These are phyloP conservation scores for Deroplatys truncata DNA, from an alignment of 2,888 invertebrate genomes.

Conservation along the genomic window DNA sequence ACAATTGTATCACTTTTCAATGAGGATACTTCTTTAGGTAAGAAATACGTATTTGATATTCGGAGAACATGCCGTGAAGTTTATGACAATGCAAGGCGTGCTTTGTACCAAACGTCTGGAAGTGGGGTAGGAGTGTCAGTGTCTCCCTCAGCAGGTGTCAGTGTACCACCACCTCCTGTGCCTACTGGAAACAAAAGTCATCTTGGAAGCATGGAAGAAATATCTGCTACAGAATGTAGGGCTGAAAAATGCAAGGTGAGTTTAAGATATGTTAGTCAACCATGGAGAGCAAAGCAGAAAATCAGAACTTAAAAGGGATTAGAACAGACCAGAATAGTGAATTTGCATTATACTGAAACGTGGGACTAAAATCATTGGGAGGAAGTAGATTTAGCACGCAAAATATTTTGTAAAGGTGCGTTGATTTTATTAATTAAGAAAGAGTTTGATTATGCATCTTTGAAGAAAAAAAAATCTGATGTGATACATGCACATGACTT, in stretches of 20 bases:
- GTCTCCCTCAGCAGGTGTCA: background rate
- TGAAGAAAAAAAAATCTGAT: no score
- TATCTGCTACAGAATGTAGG: background rate
- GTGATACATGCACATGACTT: no score
- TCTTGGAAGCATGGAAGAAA: background rate
- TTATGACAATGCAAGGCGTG: conserved; percentile 79
- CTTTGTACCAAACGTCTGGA: conserved; percentile 55
- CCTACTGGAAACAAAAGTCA: background rate
- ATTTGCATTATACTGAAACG: no score
- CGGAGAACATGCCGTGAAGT: conserved; percentile 84
- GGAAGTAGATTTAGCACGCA: no score
- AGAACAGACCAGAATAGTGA: no score
- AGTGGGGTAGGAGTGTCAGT: background rate
- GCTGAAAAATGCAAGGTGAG: conserved; percentile 19
- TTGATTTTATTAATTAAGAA: no score
- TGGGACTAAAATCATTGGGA: no score
- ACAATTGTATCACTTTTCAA: conserved; percentile 88
- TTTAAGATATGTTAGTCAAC: background rate
- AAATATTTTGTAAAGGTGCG: no score
- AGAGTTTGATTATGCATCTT: no score
- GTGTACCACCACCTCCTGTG: background rate
- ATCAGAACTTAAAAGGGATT: no score
- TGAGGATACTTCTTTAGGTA: conserved; percentile 79
- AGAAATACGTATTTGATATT: conserved; percentile 89
- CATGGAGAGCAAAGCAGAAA: background rate